Base-by-base conservation (phyloP, 2,797 vertebrate genomes). In the Sebastiscus albofasciatus region DNA sequence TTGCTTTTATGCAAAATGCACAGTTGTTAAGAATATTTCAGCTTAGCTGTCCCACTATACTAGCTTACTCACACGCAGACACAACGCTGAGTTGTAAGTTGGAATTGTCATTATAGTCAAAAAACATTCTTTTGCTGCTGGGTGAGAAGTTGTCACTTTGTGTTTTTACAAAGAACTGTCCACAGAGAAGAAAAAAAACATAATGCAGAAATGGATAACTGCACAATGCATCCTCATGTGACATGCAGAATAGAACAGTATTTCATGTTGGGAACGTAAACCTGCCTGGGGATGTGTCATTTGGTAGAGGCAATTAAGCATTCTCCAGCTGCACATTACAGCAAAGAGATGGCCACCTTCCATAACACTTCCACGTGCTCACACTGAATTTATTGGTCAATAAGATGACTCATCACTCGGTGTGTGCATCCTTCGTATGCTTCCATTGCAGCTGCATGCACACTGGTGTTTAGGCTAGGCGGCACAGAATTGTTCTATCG, bases 231-330 rank as follows among this genome's bases (percentile, higher is more conserved):
- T 69, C 56, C 9, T 69, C 12, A 5, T 46, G 58, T 62, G 22
- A 52, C 39, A 18, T 13, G 11, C 29, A 34, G 22, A 73, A 69
- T n/a, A 26, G 14, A 11, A 52, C 33, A 3, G 12, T 68, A 54
- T 52, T 78, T 79, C 58, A 56, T 76, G 54, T 69, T 74, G 65
- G 34, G 66, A 77, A 80, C 65, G 24, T 49, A 52, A 68, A 67
- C 46, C 52, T 55, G 64, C 29, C 55, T 27, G 55, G 27, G 61
- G 22, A 26, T 36, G 42, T 72, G 55, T 64, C 55, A 55, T 60
- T 72, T 66, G 6, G 14, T 39, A 9, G 54, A 77, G 61, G 59
- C 69, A 82, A 74, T 87, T 88, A 82, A 85, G 79, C 42, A 49
- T 75, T 69, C 34, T 76, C 59, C 56, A 62, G 58, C 70, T 82